Conservation (phyloP, 2,888 invertebrate species). For the Drosophila falleni region DNA sequence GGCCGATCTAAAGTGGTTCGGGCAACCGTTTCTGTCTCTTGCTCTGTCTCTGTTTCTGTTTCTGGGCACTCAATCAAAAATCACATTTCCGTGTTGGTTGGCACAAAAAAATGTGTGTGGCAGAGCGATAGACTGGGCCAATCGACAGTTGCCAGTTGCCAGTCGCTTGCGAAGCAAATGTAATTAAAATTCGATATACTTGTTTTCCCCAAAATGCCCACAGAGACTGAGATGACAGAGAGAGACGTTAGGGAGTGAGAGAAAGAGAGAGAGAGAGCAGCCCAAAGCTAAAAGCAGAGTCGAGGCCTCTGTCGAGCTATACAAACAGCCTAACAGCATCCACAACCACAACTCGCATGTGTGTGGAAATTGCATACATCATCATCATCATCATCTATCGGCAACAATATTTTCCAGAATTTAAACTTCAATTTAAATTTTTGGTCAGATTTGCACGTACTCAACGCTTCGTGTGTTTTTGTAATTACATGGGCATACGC, state of each 20-base stretch:
- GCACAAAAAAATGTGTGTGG: slow-evolving; percentile 39
- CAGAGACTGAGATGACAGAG: slow-evolving; percentile 58
- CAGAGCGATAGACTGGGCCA: slow-evolving; percentile 7
- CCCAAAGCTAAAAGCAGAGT: slow-evolving; percentile 25
- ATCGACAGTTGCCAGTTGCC: slow-evolving; percentile 22
- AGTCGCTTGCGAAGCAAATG: slow-evolving; percentile 72
- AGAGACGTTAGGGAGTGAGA: slow-evolving; percentile 8
- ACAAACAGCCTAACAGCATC: slow-evolving; percentile 51
- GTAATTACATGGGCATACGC: slow-evolving; percentile 73
- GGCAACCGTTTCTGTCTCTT: slow-evolving; percentile 17
- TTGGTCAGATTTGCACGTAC: slow-evolving; percentile 81
- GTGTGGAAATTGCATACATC: slow-evolving; percentile 63
- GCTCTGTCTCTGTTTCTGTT: slow-evolving; percentile 33
- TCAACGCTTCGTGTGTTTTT: slow-evolving; percentile 71
- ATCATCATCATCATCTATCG: slow-evolving; percentile 50
- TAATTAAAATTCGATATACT: slow-evolving; percentile 82
- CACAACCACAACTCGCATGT: slow-evolving; percentile 30
- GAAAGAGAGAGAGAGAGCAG: slow-evolving; percentile 10
- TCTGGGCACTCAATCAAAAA: slow-evolving; percentile 77
- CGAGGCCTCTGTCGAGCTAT: slow-evolving; percentile 47
- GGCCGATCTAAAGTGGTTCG: slow-evolving; percentile 24
- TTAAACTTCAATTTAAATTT: slow-evolving; percentile 81
- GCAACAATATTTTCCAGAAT: slow-evolving; percentile 69
- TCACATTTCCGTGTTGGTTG: slow-evolving; percentile 71
- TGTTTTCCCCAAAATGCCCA: slow-evolving; percentile 75